Base-by-base conservation (phyloP, 2,888 invertebrate species). In the Pachymerium ferrugineum region DNA sequence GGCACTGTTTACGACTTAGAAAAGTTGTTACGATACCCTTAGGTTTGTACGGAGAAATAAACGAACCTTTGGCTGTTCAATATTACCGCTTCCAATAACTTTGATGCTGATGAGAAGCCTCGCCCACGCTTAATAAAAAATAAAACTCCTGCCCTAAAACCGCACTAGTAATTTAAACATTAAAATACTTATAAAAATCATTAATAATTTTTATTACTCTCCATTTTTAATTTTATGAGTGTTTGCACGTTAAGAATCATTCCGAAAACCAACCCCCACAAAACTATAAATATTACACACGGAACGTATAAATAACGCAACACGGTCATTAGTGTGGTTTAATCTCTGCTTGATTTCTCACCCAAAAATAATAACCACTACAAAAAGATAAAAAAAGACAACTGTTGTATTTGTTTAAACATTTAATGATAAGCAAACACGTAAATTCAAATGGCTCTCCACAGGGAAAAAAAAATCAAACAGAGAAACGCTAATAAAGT, bases 21-120 rank as follows among this genome's bases (percentile, higher is more conserved):
- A 62, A 62, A 62, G 62, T 62, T 62, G 62, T 62, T 62, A 62
- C 62, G 62, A 62, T 62, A 62, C 62, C 62, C 62, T 62, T 62
- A 62, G 62, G 54, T 54, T 54, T 54, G 54, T 54, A 54, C 3
- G 0, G 54, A 54, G 2, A 10, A 54, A 54, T 6, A 54, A 54
- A 54, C 19, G 54, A 54, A 19, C 54, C 22, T 25, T 22, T 22
- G n/a, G 25, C 54, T 47, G 22, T 54, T 54, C 54, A 54, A 54
- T 54, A 54, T 8, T 19, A 54, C 10, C n/a, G n/a, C n/a, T n/a
- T n/a, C 28, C 62, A 62, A 62, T 62, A 62, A 62, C n/a, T 22
- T 62, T 28, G 62, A 25, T 12, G n/a, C n/a, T n/a, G n/a, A n/a
- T n/a, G n/a, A n/a, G n/a, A n/a, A n/a, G n/a, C n/a, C n/a, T n/a